Conservation (phyloP, 2,888 invertebrate species). For the Hyalella azteca region DNA sequence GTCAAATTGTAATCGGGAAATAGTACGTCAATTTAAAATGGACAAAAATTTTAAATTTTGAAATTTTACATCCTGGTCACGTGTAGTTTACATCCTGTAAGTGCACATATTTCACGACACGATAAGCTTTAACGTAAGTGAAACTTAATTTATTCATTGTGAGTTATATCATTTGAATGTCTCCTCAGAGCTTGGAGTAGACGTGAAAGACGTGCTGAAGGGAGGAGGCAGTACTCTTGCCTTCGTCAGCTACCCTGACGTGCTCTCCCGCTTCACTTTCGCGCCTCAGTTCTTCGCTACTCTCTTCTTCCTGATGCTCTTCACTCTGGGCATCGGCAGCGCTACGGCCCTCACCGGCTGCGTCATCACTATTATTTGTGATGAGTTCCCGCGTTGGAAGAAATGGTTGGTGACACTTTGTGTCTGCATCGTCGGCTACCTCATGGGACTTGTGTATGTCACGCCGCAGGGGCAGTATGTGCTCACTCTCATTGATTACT, state of each 20-base stretch:
- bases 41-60: too few relatives aligned
- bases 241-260: conserved; percentile 84
- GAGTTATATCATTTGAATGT: too few relatives aligned
- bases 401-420: conserved; percentile 70
- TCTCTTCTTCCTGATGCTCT: conserved; percentile 83
- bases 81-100: too few relatives aligned
- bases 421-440: conserved; percentile 69
- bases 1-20: too few relatives aligned
- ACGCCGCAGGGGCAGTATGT: conserved; percentile 75
- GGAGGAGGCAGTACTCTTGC: conserved; percentile 75
- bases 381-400: conserved; percentile 71
- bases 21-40: too few relatives aligned
- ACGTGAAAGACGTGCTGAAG: conserved; percentile 71
- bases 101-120: too few relatives aligned
- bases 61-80: too few relatives aligned
- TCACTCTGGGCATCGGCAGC: conserved; percentile 78
- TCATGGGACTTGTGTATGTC: conserved; percentile 73
- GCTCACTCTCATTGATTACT: conserved; percentile 69
- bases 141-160: too few relatives aligned
- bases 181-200: conserved; percentile 62
- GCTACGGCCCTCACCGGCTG: conserved; percentile 71
- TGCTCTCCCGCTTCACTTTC: conserved; percentile 75
- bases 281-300: conserved; percentile 80
- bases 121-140: too few relatives aligned
- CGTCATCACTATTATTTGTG: conserved; percentile 73